A percentile compares a stretch with the other conserved stretches of the same genome.
Evolutionary conservation across 2,113 vertebrate species (phyloP).

Genomic region (Nicator chloris): DNA sequence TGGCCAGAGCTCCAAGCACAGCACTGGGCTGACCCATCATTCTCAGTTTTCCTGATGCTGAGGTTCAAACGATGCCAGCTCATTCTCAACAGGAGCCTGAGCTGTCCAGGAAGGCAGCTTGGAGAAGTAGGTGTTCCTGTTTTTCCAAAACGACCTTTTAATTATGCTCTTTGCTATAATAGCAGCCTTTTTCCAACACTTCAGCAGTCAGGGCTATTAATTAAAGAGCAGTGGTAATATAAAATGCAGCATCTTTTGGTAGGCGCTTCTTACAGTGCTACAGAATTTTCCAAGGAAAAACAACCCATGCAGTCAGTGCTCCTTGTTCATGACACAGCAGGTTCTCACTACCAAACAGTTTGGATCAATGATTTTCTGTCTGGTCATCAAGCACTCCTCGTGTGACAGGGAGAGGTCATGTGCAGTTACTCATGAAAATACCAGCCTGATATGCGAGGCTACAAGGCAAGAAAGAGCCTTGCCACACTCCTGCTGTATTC

Average conservation of each 20-base stretch:
- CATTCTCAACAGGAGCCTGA: neutral
- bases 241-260: neutral
- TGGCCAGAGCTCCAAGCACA: neutral
- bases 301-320: accelerated
- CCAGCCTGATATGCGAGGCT: neutral
- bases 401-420: neutral
- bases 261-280: neutral
- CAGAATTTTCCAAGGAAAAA: neutral
- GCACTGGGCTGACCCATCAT: neutral
- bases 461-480: neutral
- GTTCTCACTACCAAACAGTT: neutral
- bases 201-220: neutral
- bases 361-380: neutral
- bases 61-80: neutral
- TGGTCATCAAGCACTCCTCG: neutral
- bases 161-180: conserved; percentile 7
- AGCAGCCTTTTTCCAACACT: neutral
- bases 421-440: neutral
- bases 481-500: neutral
- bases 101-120: neutral
- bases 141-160: conserved; percentile 29
- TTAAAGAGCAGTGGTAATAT: neutral
- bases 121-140: conserved; percentile 25
- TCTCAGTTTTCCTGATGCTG: neutral
- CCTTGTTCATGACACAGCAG: neutral